A percentile compares a stretch with the other conserved stretches of the same genome.
These are phyloP conservation scores for Micropoecilia bifurca DNA, from an alignment of 2,797 vertebrate genomes.

Conservation along the genomic window DNA sequence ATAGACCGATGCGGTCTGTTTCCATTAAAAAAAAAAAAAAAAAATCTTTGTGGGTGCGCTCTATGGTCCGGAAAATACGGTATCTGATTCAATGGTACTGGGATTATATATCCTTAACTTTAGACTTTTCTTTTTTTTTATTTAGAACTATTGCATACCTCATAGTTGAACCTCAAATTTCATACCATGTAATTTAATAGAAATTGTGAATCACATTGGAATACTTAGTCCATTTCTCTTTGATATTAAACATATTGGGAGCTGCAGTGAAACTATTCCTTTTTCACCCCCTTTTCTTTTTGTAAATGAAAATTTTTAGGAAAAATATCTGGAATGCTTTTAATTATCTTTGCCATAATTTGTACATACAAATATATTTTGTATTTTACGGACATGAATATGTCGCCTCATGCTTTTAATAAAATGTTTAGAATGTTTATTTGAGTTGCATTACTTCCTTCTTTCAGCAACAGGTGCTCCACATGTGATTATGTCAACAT, in stretches of 20 bases:
- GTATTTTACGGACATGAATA: slow-evolving; percentile 76
- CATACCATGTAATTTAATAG: slow-evolving; percentile 21
- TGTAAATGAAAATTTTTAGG: slow-evolving; percentile 60
- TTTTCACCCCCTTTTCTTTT: slow-evolving; percentile 32
- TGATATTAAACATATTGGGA: slow-evolving; percentile 62
- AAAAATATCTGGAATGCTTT: slow-evolving; percentile 59
- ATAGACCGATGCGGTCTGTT: too few species aligned
- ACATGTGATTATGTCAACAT: neutral
- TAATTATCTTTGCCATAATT: slow-evolving; percentile 74
- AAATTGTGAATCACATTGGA: slow-evolving; percentile 34
- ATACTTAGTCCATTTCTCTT: slow-evolving; percentile 41
- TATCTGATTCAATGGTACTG: slow-evolving; percentile 27
- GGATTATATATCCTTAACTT: slow-evolving; percentile 14
- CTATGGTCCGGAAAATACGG: too few species aligned
- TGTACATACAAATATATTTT: slow-evolving; percentile 80
- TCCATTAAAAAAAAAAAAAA: too few species aligned
- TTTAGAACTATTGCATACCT: slow-evolving; percentile 60
- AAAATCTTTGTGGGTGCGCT: too few species aligned
- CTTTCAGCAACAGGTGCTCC: slow-evolving; percentile 1
- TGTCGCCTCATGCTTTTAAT: slow-evolving; percentile 81
- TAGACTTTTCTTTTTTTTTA: slow-evolving; percentile 51
- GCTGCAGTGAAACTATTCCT: slow-evolving; percentile 36
- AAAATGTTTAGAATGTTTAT: slow-evolving; percentile 75
- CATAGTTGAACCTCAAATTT: slow-evolving; percentile 67
- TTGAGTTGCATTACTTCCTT: neutral